Conservation (phyloP, 2,888 invertebrate species). For the Xylophagus ater region DNA sequence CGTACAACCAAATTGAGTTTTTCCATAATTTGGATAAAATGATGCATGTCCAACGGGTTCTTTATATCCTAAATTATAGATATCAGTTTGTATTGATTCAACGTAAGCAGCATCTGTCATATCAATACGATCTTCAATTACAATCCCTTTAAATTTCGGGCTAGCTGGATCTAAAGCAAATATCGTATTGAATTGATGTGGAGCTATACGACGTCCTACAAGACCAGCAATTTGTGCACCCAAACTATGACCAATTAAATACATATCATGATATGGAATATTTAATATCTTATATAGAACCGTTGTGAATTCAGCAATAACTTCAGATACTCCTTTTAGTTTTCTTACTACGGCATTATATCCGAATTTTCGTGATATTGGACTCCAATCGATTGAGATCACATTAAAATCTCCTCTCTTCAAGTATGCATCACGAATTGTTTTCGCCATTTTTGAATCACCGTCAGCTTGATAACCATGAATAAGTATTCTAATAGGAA, state of each 20-base stretch:
- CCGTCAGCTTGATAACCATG: constrained; percentile 5
- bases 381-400: constrained; percentile 36
- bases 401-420: constrained; percentile 31
- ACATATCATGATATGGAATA: constrained; percentile 28
- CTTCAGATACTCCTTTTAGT: constrained; percentile 16
- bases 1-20: constrained; percentile 21
- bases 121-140: constrained; percentile 16
- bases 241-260: constrained; percentile 38
- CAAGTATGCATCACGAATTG: constrained; percentile 27
- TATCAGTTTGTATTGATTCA: constrained; percentile 23
- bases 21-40: constrained; percentile 24
- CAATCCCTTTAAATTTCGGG: constrained; percentile 11
- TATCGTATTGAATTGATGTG: constrained; percentile 25
- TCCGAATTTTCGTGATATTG: constrained; percentile 30
- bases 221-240: constrained; percentile 40
- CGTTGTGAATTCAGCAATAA: constrained; percentile 27
- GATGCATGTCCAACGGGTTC: constrained; percentile 20
- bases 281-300: constrained; percentile 26
- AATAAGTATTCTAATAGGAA: constrained; percentile 8
- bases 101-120: constrained; percentile 19
- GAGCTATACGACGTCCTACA: constrained; percentile 30
- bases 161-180: constrained; percentile 24
- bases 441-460: not conserved
- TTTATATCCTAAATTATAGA: constrained; percentile 18
- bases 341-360: constrained; percentile 31